Evolutionary conservation across 2,888 invertebrate species (phyloP).

Genomic region (Eupithecia pulchellata): DNA sequence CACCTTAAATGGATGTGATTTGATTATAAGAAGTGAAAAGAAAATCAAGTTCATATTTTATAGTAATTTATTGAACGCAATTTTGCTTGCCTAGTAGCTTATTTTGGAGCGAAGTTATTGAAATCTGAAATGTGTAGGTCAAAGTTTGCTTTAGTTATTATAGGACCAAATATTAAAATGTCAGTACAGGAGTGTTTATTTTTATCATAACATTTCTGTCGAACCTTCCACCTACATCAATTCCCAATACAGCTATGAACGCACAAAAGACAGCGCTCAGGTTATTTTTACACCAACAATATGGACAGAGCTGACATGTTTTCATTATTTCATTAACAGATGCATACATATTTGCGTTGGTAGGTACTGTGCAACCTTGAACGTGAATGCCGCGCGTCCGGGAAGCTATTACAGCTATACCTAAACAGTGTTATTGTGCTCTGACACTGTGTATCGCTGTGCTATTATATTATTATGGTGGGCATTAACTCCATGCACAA

Average conservation of each 20-base stretch:
- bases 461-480: neutral
- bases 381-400: slow-evolving; percentile 53
- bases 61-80: too few relatives aligned
- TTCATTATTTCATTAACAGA: slow-evolving; percentile 4
- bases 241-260: neutral
- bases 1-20: neutral
- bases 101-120: too few relatives aligned
- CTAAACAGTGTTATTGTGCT: slow-evolving; percentile 39
- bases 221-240: neutral
- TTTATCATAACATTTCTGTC: neutral
- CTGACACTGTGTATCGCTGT: slow-evolving; percentile 19
- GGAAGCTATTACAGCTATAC: slow-evolving; percentile 45
- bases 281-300: neutral
- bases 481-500: neutral
- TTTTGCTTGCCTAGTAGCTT: too few relatives aligned
- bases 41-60: too few relatives aligned
- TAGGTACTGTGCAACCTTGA: slow-evolving; percentile 48
- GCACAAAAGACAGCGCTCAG: neutral
- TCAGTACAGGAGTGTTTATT: neutral
- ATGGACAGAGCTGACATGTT: slow-evolving; percentile 6
- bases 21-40: too few relatives aligned
- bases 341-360: neutral
- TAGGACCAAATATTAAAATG: neutral
- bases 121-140: too few relatives aligned
- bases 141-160: neutral